These are phyloP conservation scores for Sanderia malayensis DNA, from an alignment of 30 jellyfish, hydroid and myxozoan genomes.

Conservation along the genomic window DNA sequence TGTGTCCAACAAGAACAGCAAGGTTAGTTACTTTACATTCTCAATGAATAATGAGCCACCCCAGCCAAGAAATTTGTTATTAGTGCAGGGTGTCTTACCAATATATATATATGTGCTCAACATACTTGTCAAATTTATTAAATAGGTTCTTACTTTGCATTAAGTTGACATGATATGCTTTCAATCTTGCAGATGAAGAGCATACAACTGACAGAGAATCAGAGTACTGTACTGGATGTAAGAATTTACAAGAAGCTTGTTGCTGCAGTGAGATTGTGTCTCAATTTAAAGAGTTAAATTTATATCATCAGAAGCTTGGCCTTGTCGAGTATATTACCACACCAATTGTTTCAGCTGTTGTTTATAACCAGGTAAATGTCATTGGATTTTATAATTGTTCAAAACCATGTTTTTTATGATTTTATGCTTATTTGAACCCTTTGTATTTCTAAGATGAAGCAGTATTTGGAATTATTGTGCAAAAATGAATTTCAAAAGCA, in stretches of 20 bases:
- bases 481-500: conserved; percentile 85
- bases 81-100: not conserved
- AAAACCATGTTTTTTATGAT: no score
- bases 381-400: not conserved
- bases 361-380: conserved; percentile 54
- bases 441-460: no score
- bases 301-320: conserved; percentile 44
- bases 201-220: not conserved
- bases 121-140: no score
- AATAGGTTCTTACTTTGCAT: not conserved
- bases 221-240: conserved; percentile 22
- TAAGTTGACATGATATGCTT: no score
- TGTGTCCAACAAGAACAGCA: no score
- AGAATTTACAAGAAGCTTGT: conserved; percentile 8
- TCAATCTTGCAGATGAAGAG: conserved; percentile 7
- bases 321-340: conserved; percentile 52
- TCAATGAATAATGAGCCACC: not conserved
- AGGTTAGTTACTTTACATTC: not conserved
- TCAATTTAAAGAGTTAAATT: conserved; percentile 40
- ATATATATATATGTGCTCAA: no score
- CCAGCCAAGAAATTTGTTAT: not conserved
- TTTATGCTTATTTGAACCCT: no score
- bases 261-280: conserved; percentile 28
- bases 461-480: conserved; percentile 72
- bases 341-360: conserved; percentile 73